Evolutionary conservation across 1,140 invertebrate species (phyloP), one percentile per base, ranked within the genome.

Genomic region (Mycetomoellerius zeteki): DNA sequence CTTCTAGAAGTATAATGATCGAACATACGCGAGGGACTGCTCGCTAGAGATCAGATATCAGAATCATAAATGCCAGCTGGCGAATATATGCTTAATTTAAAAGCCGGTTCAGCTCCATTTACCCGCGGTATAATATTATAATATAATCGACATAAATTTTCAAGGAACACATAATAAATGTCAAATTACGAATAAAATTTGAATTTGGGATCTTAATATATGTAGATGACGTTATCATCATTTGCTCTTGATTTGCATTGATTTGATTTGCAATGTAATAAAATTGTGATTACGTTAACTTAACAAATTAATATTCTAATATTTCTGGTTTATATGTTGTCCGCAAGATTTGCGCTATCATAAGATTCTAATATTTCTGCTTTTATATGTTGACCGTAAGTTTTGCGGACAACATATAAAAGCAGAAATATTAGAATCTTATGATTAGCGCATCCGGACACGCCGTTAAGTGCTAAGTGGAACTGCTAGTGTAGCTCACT

Each of bases 201-300:
- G n/a, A 60, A 84, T 73, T 50, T 37, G 54, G 12, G 12, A 37
- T 72, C 27, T 30, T 47, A 47, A 69, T 56, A 7, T 33, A 37
- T 54, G 64, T 50, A 19, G n/a, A 37, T 16, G 33, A 37, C 12
- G 21, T n/a, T 69, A 37, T 81, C 4, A n/a, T 54, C 77, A 19
- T 69, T 81, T 52, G 16, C 27, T 43, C 56, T 12, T 5, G 64
- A 69, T 81, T 54, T 37, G 27, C 77, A 81, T 71, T 37, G 77
- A 80, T 80, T 69, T 80, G 30, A 80, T 52, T 54, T 16, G 27
- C 62, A 37, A 24, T 33, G 50, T 30, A 14, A 54, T 71, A 56
- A 81, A 71, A 77, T 37, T 3, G 14, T 69, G 21, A 67, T 54
- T 52, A 54, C 47, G 27, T 30, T 19, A 75, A 21, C 69, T 60